These are phyloP conservation scores for Callorhinus ursinus DNA, from an alignment of 2,113 vertebrate genomes.

Conservation along the genomic window DNA sequence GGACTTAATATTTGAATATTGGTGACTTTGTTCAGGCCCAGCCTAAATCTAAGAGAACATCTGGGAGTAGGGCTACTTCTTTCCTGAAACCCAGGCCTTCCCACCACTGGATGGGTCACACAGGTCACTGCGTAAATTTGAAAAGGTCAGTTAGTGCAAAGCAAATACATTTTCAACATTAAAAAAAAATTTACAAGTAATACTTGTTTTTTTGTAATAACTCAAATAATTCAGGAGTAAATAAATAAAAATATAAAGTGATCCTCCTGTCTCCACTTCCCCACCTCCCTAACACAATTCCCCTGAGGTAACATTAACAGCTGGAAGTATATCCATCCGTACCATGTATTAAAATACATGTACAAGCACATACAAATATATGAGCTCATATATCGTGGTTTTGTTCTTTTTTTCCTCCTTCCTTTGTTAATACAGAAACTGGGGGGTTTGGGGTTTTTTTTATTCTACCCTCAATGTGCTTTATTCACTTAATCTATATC, in stretches of 20 bases:
- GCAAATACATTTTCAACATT: not conserved
- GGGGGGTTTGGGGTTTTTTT: not conserved
- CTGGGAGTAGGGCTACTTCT: not conserved
- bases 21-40: not conserved
- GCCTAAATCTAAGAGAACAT: not conserved
- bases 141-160: not conserved
- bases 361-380: not conserved
- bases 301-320: not conserved
- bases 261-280: not conserved
- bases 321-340: no score
- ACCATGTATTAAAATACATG: not conserved
- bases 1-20: not conserved
- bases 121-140: not conserved
- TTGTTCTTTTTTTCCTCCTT: not conserved
- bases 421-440: conserved; percentile 19
- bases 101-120: not conserved
- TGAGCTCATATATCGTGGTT: not conserved
- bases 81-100: not conserved
- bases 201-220: not conserved
- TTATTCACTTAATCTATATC: conserved; percentile 37
- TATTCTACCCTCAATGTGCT: not conserved
- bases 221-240: conserved; percentile 1
- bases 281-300: not conserved
- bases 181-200: not conserved
- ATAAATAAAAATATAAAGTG: not conserved